Evolutionary conservation across 2,888 invertebrate species (phyloP).

Genomic region (Hetaerina titia): DNA sequence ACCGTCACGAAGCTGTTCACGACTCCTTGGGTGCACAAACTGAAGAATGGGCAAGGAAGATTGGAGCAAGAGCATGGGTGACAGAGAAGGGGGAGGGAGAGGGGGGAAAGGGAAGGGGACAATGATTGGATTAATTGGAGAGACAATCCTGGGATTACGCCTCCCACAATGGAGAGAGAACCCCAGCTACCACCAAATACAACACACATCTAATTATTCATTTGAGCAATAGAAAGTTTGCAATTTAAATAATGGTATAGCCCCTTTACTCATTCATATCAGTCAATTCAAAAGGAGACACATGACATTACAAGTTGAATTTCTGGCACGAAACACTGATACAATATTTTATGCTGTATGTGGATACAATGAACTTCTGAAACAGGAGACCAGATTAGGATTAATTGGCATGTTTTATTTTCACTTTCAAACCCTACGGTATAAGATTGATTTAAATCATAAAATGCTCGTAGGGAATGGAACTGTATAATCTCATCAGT

Average conservation of each 20-base stretch:
- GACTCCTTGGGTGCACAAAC: conserved; percentile 91
- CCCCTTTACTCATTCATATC: background rate
- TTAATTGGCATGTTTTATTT: too few species aligned
- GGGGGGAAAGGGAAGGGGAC: conserved; percentile 28
- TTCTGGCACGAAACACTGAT: too few species aligned
- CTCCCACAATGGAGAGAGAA: conserved; percentile 40
- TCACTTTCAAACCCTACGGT: too few species aligned
- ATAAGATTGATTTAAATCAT: too few species aligned
- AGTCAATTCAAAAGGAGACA: background rate
- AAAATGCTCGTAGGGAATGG: too few species aligned
- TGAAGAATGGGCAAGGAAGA: conserved; percentile 81
- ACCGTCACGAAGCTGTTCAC: conserved; percentile 93
- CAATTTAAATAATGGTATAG: background rate
- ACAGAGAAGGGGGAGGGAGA: background rate
- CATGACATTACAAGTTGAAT: too few species aligned
- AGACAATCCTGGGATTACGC: conserved; percentile 32
- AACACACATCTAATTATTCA: conserved; percentile 6
- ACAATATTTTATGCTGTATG: too few species aligned
- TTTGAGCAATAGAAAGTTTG: conserved; percentile 41
- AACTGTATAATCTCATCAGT: too few species aligned
- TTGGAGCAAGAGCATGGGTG: background rate
- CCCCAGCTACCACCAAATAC: conserved; percentile 52
- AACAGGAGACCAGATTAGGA: too few species aligned
- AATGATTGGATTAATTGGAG: conserved; percentile 64
- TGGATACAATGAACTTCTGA: too few species aligned